Evolutionary conservation across 2,888 invertebrate genomes (phyloP), one percentile per base, ranked within the genome.

Genomic region (Cephus pygmeus): DNA sequence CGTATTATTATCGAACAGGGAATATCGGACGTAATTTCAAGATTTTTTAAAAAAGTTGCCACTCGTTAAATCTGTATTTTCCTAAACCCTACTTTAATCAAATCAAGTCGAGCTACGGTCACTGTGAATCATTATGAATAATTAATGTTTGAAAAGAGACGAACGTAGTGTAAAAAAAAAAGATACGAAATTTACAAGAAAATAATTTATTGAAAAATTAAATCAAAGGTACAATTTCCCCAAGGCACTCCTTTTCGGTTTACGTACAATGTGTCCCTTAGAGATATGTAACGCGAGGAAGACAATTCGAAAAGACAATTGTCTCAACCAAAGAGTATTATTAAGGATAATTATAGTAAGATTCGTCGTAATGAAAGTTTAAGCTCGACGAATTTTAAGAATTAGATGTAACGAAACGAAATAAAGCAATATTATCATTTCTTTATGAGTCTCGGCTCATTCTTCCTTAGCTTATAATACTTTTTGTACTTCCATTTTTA

Each of bases 371-470:
- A 81, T 79, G 77, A 79, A 79, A 78, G 74, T 73, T 78, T 81
- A 79, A 75, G 76, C 71, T 74, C 77, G 76, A 77, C 56, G 23
- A 81, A 34, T 74, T 73, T 34, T 36, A 80, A 78, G 75, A 33
- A 69, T 30, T 79, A 74, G 69, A 73, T 75, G 74, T 79, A 56
- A 81, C 79, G 80, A 78, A 76, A 79, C 75, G 78, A 83, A 80
- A 81, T 82, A 81, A 81, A 82, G 81, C 80, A 84, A 82, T 83
- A 84, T 80, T 81, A 78, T 80, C 73, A 77, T 81, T 81, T 82
- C 84, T 79, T 69, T 82, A 80, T 74, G 33, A 69, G 33, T 73
- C 33, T 31, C 56, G 56, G 23, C 56, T 56, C 23, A 1, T 56
- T 56, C 23, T 56, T 23, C 56, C 23, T 23, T 56, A 23, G 56